Evolutionary conservation across 2,888 invertebrate species (phyloP).

Genomic region (Apamea monoglypha): DNA sequence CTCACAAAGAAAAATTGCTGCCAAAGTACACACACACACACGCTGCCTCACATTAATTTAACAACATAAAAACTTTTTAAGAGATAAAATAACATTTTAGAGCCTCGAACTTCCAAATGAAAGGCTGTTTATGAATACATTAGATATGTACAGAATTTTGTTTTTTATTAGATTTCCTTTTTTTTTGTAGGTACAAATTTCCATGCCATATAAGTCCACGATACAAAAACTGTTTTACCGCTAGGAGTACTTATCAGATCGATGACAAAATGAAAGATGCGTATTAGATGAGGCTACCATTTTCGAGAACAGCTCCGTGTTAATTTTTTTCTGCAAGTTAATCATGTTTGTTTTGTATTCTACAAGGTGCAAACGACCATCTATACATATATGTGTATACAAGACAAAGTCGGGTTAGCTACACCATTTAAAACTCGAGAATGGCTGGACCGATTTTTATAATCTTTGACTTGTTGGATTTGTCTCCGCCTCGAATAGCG

Average conservation of each 20-base stretch:
- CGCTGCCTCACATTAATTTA: not conserved
- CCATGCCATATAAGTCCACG: not conserved
- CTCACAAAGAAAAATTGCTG: not conserved
- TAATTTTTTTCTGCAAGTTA: not conserved
- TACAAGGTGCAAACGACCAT: too few species aligned
- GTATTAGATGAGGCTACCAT: not conserved
- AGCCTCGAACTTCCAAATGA: not conserved
- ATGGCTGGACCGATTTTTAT: too few species aligned
- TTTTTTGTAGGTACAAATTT: too few species aligned
- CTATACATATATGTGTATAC: too few species aligned
- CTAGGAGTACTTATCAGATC: not conserved
- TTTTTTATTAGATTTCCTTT: not conserved
- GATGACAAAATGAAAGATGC: not conserved
- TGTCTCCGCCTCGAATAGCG: too few species aligned
- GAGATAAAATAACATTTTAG: not conserved
- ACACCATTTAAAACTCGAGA: too few species aligned
- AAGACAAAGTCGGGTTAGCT: too few species aligned
- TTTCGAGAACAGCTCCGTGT: not conserved
- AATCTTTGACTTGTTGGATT: too few species aligned
- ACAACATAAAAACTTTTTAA: not conserved
- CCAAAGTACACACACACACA: too few species aligned
- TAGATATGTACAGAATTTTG: not conserved
- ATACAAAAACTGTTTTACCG: not conserved
- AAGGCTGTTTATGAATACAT: not conserved
- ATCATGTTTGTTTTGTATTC: slow-evolving; percentile 1